A percentile compares a stretch with the other conserved stretches of the same genome.
Evolutionary conservation across 2,888 invertebrate species (phyloP).

Genomic region (Ommatoiulus sabulosus): DNA sequence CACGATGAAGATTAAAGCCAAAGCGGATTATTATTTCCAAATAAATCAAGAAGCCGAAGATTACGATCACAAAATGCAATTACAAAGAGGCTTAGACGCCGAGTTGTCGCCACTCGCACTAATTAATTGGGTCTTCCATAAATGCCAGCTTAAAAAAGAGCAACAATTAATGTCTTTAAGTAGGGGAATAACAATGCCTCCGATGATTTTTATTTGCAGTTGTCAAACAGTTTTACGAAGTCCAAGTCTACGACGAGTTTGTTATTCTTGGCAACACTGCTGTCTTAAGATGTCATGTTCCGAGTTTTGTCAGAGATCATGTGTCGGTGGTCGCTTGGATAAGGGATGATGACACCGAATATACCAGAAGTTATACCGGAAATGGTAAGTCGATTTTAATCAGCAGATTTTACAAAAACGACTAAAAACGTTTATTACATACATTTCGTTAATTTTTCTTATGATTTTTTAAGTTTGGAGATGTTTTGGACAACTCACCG

Average conservation of each 20-base stretch:
- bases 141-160: not conserved
- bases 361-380: slow-evolving; percentile 15
- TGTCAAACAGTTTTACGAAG: slow-evolving; percentile 64
- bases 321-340: slow-evolving; percentile 68
- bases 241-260: slow-evolving; percentile 66
- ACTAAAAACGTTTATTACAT: too few relatives aligned
- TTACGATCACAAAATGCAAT: not conserved
- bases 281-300: slow-evolving; percentile 68
- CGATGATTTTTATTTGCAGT: slow-evolving; percentile 59
- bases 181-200: not conserved
- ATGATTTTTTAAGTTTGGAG: too few relatives aligned
- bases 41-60: not conserved
- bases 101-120: not conserved
- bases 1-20: not conserved
- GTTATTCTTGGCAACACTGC: slow-evolving; percentile 67
- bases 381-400: slow-evolving; percentile 49
- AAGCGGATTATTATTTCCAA: slow-evolving; percentile 29
- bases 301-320: slow-evolving; percentile 67
- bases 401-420: too few relatives aligned
- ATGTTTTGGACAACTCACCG: too few relatives aligned
- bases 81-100: not conserved
- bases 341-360: slow-evolving; percentile 32
- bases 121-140: not conserved
- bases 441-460: too few relatives aligned
- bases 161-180: not conserved